Evolutionary conservation across 2,113 vertebrate genomes (phyloP).

Genomic region (Phylloscopus trochilus): DNA sequence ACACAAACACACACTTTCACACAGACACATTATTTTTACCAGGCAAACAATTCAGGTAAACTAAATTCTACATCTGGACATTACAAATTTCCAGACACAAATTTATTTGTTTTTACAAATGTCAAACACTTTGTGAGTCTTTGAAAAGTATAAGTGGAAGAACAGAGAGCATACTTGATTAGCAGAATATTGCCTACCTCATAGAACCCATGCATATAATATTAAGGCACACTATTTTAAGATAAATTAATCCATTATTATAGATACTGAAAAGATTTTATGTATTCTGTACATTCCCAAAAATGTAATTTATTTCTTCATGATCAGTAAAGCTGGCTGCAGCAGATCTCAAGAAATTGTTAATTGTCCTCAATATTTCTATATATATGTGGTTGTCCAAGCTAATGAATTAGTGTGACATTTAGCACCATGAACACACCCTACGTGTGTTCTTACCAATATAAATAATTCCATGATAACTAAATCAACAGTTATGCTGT

Average conservation of each 20-base stretch:
- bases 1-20: neutral
- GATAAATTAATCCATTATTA: neutral
- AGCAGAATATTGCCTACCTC: neutral
- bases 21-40: neutral
- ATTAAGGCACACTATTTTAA: neutral
- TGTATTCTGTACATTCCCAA: neutral
- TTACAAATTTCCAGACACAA: neutral
- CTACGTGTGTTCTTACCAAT: neutral
- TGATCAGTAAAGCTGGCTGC: neutral
- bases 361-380: neutral
- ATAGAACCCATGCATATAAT: neutral
- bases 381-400: neutral
- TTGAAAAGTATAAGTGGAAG: neutral
- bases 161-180: neutral
- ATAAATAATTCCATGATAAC: neutral
- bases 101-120: neutral
- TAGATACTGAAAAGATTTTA: neutral
- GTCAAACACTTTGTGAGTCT: neutral
- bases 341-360: neutral
- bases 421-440: neutral
- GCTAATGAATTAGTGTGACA: neutral
- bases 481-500: neutral
- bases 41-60: neutral
- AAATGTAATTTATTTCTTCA: neutral
- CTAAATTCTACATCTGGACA: neutral